phyloP scores from a whole-genome alignment of 2,888 invertebrate genomes.

The Trissonchulus sp. region DNA sequence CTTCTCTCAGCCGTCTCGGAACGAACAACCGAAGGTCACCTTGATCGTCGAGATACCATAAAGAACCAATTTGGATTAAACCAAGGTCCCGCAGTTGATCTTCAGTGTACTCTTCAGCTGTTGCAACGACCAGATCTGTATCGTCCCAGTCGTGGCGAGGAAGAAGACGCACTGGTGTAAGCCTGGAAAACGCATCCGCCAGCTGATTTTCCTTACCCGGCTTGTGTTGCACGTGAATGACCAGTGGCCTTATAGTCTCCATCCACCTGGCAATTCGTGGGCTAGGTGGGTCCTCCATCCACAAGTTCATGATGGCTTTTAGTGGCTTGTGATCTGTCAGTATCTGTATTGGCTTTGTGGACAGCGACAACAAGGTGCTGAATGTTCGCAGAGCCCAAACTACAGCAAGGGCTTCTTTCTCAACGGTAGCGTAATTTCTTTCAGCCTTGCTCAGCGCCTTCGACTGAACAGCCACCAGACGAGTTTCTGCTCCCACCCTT shows the following conservation, averaged over 20 bases:
- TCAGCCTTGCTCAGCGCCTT: not conserved
- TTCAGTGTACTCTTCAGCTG: not conserved
- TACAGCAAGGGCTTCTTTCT: not conserved
- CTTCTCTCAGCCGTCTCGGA: not conserved
- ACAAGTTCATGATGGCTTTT: not conserved
- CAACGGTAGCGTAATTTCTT: not conserved
- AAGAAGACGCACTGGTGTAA: not conserved
- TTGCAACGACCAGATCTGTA: not conserved
- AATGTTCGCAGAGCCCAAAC: not conserved
- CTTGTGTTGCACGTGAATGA: not conserved
- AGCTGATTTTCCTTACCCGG: not conserved
- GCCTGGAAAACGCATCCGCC: not conserved
- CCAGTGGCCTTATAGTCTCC: not conserved
- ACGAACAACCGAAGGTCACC: not conserved
- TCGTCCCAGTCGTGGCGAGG: slow-evolving; percentile 1
- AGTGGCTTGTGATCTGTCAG: not conserved
- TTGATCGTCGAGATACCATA: not conserved
- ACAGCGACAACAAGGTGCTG: not conserved
- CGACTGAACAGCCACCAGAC: not conserved
- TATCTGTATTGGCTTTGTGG: not conserved
- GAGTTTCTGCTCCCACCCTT: not conserved
- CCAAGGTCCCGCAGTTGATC: not conserved
- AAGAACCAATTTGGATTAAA: not conserved
- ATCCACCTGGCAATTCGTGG: not conserved
- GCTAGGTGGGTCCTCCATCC: not conserved